These are phyloP conservation scores for Neosalanx taihuensis DNA, from an alignment of 2,797 vertebrate species.

Conservation along the genomic window DNA sequence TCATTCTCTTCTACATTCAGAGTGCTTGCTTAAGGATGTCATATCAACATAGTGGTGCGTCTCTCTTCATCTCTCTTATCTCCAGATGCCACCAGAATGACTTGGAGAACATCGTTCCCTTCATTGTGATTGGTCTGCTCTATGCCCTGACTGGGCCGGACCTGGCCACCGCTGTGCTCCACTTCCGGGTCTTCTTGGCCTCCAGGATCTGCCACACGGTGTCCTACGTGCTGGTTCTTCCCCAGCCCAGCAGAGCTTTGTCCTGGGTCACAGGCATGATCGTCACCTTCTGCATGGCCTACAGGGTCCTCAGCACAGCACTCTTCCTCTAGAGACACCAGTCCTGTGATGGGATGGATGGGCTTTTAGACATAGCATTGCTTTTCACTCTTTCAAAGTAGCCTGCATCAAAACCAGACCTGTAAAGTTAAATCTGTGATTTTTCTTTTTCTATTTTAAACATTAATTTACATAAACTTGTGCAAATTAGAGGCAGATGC, in stretches of 20 bases:
- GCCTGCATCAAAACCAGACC: neutral
- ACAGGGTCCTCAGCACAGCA: slow-evolving; percentile 63
- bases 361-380: neutral
- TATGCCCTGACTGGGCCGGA: slow-evolving; percentile 80
- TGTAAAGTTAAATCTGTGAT: too few species aligned
- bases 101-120: slow-evolving; percentile 88
- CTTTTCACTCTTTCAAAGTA: neutral
- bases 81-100: slow-evolving; percentile 89
- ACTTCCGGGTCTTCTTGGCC: slow-evolving; percentile 82
- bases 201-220: slow-evolving; percentile 80
- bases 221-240: slow-evolving; percentile 74
- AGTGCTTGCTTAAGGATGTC: neutral
- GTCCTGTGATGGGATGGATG: neutral
- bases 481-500: too few species aligned
- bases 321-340: slow-evolving; percentile 57
- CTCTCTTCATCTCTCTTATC: neutral
- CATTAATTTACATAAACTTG: too few species aligned
- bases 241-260: slow-evolving; percentile 81
- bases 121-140: slow-evolving; percentile 82
- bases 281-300: slow-evolving; percentile 82
- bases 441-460: too few species aligned
- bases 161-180: slow-evolving; percentile 75
- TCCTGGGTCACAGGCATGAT: slow-evolving; percentile 65
- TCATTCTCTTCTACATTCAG: neutral
- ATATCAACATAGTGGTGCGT: neutral